These are phyloP conservation scores for Gymnopithys bicolor DNA, from an alignment of 2,797 vertebrate genomes.

Conservation along the genomic window DNA sequence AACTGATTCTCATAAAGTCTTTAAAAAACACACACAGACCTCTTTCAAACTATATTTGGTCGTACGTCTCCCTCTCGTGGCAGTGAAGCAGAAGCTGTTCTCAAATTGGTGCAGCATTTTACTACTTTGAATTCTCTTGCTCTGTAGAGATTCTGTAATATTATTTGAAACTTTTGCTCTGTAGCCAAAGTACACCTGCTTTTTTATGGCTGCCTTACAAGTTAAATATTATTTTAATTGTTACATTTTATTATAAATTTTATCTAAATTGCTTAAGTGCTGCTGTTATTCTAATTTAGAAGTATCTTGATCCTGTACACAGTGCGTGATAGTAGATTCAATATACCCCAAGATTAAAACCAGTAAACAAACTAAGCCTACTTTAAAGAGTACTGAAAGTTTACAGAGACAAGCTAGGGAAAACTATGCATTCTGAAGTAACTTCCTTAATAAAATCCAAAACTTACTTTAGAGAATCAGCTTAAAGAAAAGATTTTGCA, in stretches of 20 bases:
- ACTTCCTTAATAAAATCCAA: neutral
- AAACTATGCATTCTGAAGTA: neutral
- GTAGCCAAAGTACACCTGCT: neutral
- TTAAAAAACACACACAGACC: accelerated
- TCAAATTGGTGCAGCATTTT: neutral
- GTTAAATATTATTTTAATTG: neutral
- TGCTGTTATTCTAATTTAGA: neutral
- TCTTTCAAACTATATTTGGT: neutral
- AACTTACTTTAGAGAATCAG: neutral
- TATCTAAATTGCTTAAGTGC: no score
- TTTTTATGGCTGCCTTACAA: neutral
- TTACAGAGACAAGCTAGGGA: neutral
- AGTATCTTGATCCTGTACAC: neutral
- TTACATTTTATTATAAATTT: no score
- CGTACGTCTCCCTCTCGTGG: conserved; percentile 36
- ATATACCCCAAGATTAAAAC: neutral
- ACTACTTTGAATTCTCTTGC: neutral
- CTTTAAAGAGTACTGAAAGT: neutral
- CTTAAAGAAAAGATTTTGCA: neutral
- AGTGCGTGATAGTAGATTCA: neutral
- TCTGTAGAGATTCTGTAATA: neutral
- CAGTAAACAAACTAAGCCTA: neutral
- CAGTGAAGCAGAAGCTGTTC: neutral
- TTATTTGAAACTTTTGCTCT: neutral
- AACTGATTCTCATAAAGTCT: neutral